phyloP scores from a whole-genome alignment of 2,888 invertebrate species.

The Drosophila mimetica region DNA sequence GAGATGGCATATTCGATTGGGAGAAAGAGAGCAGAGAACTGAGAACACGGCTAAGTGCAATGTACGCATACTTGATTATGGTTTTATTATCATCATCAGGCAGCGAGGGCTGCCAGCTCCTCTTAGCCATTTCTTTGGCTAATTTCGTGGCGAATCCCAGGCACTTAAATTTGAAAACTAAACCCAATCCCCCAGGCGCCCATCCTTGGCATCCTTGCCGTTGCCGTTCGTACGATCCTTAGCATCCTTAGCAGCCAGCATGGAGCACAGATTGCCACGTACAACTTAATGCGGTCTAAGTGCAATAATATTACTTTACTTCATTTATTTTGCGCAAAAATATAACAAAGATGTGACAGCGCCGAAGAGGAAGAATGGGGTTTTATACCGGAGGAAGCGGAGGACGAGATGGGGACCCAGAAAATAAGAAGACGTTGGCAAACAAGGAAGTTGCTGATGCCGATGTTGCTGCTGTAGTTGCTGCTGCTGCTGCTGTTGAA shows the following conservation, averaged over 20 bases:
- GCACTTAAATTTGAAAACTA: conserved; percentile 79
- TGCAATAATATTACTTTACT: conserved; percentile 82
- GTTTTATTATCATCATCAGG: conserved; percentile 67
- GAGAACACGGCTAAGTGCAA: conserved; percentile 42
- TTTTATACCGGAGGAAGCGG: neutral
- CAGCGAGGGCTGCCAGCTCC: conserved; percentile 25
- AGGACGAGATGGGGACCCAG: conserved; percentile 21
- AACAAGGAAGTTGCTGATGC: conserved; percentile 45
- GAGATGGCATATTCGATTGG: conserved; percentile 9
- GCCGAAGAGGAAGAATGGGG: conserved; percentile 43
- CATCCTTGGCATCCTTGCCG: conserved; percentile 10
- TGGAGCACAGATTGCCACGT: conserved; percentile 79
- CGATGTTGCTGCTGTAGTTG: conserved; percentile 8
- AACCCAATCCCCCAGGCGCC: conserved; percentile 47
- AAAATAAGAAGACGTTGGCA: conserved; percentile 39
- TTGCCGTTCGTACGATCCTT: neutral
- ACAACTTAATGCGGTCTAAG: conserved; percentile 81
- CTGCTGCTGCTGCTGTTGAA: conserved; percentile 17
- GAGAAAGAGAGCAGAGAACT: neutral
- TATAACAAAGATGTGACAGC: conserved; percentile 80
- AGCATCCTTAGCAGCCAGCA: conserved; percentile 10
- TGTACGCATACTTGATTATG: conserved; percentile 80
- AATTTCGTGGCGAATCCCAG: conserved; percentile 76
- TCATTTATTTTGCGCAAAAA: conserved; percentile 82
- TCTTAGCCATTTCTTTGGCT: conserved; percentile 67